A percentile compares a stretch with the other conserved stretches of the same genome.
phyloP scores from a whole-genome alignment of 2,113 vertebrate species.

The Limanda limanda region DNA sequence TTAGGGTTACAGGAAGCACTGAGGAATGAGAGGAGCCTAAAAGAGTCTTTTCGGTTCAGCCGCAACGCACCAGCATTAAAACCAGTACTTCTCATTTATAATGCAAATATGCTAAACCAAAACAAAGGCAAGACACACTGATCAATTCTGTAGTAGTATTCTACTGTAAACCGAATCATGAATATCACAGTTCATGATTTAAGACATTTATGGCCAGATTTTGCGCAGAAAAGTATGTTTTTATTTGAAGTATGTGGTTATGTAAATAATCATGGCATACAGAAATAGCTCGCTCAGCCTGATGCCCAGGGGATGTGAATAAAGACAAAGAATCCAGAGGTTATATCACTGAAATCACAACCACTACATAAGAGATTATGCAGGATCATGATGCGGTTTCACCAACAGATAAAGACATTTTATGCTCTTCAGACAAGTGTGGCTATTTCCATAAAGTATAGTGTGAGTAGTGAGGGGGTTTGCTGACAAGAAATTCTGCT shows the following conservation, averaged over 20 bases:
- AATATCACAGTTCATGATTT: neutral
- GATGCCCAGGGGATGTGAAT: neutral
- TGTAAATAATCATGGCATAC: neutral
- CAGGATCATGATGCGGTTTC: conserved; percentile 31
- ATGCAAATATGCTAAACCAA: neutral
- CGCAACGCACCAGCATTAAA: neutral
- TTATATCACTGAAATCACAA: conserved; percentile 32
- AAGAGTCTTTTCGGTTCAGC: neutral
- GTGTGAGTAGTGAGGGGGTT: too few relatives aligned
- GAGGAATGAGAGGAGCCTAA: conserved; percentile 4
- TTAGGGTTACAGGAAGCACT: neutral
- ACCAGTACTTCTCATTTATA: conserved; percentile 13
- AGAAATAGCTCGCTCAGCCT: neutral
- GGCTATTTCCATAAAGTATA: conserved; percentile 30
- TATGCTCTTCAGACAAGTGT: conserved; percentile 4
- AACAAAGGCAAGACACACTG: neutral
- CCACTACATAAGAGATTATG: conserved; percentile 17
- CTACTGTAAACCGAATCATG: neutral
- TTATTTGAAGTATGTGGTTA: neutral
- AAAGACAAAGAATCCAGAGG: conserved; percentile 6
- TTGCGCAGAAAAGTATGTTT: neutral
- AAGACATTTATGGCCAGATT: neutral
- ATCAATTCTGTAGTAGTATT: neutral
- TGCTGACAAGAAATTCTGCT: too few relatives aligned
- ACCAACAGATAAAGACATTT: conserved; percentile 53